Percentiles rank a stretch among this genome's conserved stretches.
These are phyloP conservation scores for Stenodema calcarata DNA, from an alignment of 2,888 invertebrate genomes.

Conservation along the genomic window DNA sequence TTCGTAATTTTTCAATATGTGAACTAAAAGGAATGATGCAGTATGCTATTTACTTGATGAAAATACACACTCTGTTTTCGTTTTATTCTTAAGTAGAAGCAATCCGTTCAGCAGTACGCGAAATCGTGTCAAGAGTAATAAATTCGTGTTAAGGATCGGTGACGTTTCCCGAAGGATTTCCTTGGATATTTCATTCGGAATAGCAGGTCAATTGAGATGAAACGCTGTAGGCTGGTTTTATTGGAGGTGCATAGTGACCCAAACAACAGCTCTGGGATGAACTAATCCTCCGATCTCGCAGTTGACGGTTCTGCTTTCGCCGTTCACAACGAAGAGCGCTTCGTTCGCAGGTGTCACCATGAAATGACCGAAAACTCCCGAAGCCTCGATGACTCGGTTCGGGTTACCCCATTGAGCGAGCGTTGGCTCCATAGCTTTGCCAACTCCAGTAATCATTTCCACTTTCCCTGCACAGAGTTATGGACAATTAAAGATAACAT, in stretches of 20 bases:
- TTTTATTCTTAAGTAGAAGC: neutral
- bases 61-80: neutral
- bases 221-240: slow-evolving; percentile 59
- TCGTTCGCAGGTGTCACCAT: slow-evolving; percentile 76
- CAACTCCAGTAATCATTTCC: slow-evolving; percentile 77
- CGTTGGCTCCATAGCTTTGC: slow-evolving; percentile 67
- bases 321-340: slow-evolving; percentile 75
- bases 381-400: slow-evolving; percentile 71
- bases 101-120: neutral
- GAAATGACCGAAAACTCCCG: slow-evolving; percentile 75
- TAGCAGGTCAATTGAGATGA: neutral
- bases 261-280: slow-evolving; percentile 71
- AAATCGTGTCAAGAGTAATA: neutral
- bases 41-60: neutral
- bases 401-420: slow-evolving; percentile 71
- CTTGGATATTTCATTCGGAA: neutral
- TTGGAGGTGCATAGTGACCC: slow-evolving; percentile 70
- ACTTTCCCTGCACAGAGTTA: slow-evolving; percentile 69
- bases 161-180: neutral
- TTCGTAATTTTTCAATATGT: neutral
- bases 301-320: slow-evolving; percentile 73
- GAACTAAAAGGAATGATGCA: neutral
- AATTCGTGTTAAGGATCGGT: neutral
- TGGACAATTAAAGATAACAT: too few relatives aligned
- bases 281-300: slow-evolving; percentile 76